These are phyloP conservation scores for Macaria liturata DNA, from an alignment of 2,888 invertebrate genomes.

Conservation along the genomic window DNA sequence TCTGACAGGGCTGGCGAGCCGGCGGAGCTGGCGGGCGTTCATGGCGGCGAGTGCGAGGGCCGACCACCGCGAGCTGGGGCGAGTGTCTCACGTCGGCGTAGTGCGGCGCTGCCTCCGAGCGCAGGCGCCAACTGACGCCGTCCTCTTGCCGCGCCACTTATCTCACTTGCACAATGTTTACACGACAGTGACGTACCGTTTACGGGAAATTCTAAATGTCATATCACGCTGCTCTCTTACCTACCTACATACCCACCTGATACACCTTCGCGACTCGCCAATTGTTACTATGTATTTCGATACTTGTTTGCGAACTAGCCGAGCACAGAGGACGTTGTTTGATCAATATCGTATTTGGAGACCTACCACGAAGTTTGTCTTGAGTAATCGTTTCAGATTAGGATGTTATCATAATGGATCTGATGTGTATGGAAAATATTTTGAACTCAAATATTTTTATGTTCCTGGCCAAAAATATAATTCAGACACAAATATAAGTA, in stretches of 20 bases:
- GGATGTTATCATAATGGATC: conserved; percentile 11
- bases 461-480: no score
- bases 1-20: conserved; percentile 56
- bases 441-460: not conserved
- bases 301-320: conserved; percentile 24
- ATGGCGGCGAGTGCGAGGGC: conserved; percentile 43
- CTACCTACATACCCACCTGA: conserved; percentile 18
- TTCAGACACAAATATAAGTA: no score
- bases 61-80: conserved; percentile 32
- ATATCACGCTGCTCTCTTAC: conserved; percentile 35
- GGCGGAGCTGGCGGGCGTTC: conserved; percentile 69
- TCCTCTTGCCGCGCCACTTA: conserved; percentile 54
- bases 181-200: conserved; percentile 53
- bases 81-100: conserved; percentile 49
- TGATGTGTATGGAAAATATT: not conserved
- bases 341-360: conserved; percentile 15
- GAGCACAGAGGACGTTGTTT: conserved; percentile 17
- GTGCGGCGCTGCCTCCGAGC: conserved; percentile 52
- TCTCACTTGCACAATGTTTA: conserved; percentile 66
- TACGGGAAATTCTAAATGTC: conserved; percentile 48
- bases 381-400: conserved; percentile 8
- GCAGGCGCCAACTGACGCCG: conserved; percentile 71
- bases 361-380: conserved; percentile 16
- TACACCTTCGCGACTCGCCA: conserved; percentile 24
- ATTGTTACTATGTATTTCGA: conserved; percentile 13